These are phyloP conservation scores for Ailuropoda melanoleuca DNA, from an alignment of 2,113 vertebrate genomes.

Conservation along the genomic window DNA sequence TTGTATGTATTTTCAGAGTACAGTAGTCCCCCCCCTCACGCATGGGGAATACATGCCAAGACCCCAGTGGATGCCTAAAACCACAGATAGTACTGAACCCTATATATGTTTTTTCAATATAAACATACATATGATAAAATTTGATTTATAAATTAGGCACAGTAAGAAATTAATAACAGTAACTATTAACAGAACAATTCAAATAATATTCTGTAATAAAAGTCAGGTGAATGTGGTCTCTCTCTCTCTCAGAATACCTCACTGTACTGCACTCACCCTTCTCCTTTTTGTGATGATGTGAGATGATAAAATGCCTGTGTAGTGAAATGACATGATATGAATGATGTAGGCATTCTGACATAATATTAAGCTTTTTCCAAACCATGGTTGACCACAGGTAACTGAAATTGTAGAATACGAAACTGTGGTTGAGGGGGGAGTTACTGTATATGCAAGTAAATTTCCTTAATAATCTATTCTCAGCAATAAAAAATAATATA, in stretches of 20 bases:
- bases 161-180: not conserved
- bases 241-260: not conserved
- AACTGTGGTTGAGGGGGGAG: not conserved
- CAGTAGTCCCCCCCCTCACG: not conserved
- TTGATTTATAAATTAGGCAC: not conserved
- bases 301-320: not conserved
- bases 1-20: not conserved
- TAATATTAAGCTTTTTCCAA: not conserved
- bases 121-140: not conserved
- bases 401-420: not conserved
- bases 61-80: not conserved
- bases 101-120: not conserved
- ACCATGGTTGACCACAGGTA: not conserved
- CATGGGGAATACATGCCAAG: not conserved
- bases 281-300: not conserved
- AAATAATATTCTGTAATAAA: not conserved
- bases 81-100: not conserved
- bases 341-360: not conserved
- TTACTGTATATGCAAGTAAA: not conserved
- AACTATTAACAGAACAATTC: not conserved
- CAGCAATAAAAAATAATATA: not conserved
- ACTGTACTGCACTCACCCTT: not conserved
- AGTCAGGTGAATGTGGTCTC: not conserved
- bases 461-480: not conserved
- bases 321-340: not conserved